Conservation (phyloP, 2,797 vertebrate genomes). For the Gobionotothen gibberifrons region DNA sequence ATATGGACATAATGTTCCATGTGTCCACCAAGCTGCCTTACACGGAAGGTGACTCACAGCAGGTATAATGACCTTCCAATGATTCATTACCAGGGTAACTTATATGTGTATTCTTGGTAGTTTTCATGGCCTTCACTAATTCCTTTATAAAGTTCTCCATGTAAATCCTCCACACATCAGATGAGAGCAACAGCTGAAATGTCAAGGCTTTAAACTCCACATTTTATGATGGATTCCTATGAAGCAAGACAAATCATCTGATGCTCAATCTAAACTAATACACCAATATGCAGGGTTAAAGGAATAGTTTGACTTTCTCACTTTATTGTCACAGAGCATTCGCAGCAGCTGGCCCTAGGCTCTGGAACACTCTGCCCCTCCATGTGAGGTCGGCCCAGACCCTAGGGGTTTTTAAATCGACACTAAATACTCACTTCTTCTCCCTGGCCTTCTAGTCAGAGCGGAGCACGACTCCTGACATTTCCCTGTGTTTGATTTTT, state of each 20-base stretch:
- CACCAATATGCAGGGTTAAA: constrained; percentile 1
- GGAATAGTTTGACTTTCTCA: not conserved
- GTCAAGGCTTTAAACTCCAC: constrained; percentile 5
- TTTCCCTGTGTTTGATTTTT: too few relatives aligned
- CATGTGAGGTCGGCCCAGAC: too few relatives aligned
- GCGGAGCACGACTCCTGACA: too few relatives aligned
- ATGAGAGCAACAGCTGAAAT: not conserved
- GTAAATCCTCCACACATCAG: not conserved
- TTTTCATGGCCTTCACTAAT: constrained; percentile 15
- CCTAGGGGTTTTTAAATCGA: too few relatives aligned
- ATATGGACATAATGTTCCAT: constrained; percentile 98
- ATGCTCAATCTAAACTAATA: not conserved
- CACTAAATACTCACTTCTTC: too few relatives aligned
- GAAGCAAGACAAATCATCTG: not conserved
- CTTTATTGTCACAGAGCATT: not conserved
- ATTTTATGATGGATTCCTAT: not conserved
- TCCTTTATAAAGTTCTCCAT: constrained; percentile 18
- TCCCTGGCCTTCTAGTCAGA: too few relatives aligned
- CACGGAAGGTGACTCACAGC: constrained; percentile 95
- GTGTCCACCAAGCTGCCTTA: constrained; percentile 97
- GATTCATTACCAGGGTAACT: not conserved
- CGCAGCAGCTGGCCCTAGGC: too few relatives aligned
- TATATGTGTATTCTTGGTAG: constrained; percentile 17
- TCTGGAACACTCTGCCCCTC: too few relatives aligned
- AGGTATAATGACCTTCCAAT: constrained; percentile 80